These are phyloP conservation scores for Saturnia pavonia DNA, from an alignment of 2,888 invertebrate genomes.

Conservation along the genomic window DNA sequence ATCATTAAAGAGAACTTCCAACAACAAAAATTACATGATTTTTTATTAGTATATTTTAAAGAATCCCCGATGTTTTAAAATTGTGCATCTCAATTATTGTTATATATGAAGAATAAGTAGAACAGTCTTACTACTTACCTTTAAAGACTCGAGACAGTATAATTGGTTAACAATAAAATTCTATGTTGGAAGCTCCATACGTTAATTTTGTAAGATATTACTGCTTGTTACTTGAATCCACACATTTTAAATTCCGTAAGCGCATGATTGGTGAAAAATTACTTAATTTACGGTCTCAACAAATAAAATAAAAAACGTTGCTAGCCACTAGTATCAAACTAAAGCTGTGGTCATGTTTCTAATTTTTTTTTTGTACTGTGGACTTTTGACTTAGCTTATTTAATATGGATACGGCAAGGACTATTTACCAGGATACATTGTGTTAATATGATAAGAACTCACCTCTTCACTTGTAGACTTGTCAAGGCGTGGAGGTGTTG, in stretches of 20 bases:
- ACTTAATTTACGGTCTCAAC: constrained; percentile 26
- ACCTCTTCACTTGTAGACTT: constrained; percentile 98
- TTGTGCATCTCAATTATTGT: background rate
- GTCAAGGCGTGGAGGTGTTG: constrained; percentile 94
- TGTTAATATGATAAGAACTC: constrained; percentile 58
- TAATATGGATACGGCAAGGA: constrained; percentile 9
- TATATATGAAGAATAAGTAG: constrained; percentile 6
- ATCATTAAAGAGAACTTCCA: constrained; percentile 55
- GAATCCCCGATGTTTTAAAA: background rate
- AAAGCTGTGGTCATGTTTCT: constrained; percentile 16
- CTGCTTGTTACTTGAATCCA: constrained; percentile 35
- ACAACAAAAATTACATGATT: constrained; percentile 31
- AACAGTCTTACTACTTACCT: background rate
- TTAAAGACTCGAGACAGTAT: background rate
- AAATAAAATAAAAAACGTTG: background rate
- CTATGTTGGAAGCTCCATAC: constrained; percentile 45
- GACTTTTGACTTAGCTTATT: constrained; percentile 9
- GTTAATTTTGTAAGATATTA: constrained; percentile 41
- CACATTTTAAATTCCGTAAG: constrained; percentile 42
- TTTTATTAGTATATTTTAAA: constrained; percentile 10
- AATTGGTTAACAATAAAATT: constrained; percentile 8
- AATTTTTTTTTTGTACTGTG: constrained; percentile 15
- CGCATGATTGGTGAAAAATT: constrained; percentile 43
- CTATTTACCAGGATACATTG: background rate
- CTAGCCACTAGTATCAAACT: constrained; percentile 18